Evolutionary conservation across 2,113 vertebrate genomes (phyloP).

Genomic region (Leptocoma aspasia): DNA sequence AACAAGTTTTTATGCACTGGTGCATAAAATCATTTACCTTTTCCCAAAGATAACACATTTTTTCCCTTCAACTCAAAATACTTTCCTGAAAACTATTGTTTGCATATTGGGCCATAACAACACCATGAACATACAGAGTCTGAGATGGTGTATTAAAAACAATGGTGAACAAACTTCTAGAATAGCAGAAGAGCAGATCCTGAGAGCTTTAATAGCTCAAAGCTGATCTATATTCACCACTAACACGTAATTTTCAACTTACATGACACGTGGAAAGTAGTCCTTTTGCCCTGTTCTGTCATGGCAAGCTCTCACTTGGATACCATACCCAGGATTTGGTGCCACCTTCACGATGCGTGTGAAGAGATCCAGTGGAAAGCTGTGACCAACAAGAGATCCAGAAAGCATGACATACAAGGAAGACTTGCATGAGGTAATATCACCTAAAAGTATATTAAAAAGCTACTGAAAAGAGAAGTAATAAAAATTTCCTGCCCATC

Average conservation of each 20-base stretch:
- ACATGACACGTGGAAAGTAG: not conserved
- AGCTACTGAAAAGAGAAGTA: not conserved
- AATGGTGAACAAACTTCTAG: not conserved
- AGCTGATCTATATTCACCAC: not conserved
- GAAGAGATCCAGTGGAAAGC: not conserved
- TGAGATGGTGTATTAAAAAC: not conserved
- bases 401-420: not conserved
- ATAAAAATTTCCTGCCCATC: not conserved
- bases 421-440: not conserved
- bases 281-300: not conserved
- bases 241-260: not conserved
- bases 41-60: not conserved
- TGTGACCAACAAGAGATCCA: not conserved
- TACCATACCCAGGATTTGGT: not conserved
- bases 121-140: not conserved
- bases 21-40: not conserved
- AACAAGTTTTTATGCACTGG: not conserved
- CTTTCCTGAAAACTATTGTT: not conserved
- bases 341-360: fast-evolving
- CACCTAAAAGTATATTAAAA: not conserved
- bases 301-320: not conserved
- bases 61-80: not conserved
- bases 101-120: not conserved
- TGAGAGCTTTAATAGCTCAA: not conserved
- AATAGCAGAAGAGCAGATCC: not conserved